Conservation (phyloP, 2,888 invertebrate genomes). For the Aphodius granarius region DNA sequence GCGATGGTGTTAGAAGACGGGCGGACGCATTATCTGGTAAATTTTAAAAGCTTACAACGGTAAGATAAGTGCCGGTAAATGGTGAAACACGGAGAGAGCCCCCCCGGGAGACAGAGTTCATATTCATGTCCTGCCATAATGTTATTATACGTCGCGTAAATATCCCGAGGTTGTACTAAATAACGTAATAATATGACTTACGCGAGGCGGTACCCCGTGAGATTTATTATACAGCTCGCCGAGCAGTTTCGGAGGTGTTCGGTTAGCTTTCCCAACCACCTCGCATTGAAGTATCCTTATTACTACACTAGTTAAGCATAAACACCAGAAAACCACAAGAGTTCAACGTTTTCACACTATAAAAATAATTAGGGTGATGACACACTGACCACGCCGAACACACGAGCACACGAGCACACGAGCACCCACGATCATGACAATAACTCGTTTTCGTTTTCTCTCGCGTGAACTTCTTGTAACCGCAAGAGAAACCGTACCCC, state of each 20-base stretch:
- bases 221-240: slow-evolving; percentile 46
- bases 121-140: slow-evolving; percentile 51
- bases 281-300: slow-evolving; percentile 35
- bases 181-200: slow-evolving; percentile 51
- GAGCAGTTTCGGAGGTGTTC: slow-evolving; percentile 33
- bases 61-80: slow-evolving; percentile 47
- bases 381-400: too few species aligned
- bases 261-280: slow-evolving; percentile 30
- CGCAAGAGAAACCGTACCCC: slow-evolving; percentile 21
- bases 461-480: not conserved
- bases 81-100: slow-evolving; percentile 46
- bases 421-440: slow-evolving; percentile 17
- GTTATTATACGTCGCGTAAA: slow-evolving; percentile 47
- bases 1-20: not conserved
- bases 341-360: not conserved
- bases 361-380: too few species aligned
- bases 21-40: slow-evolving; percentile 23
- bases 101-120: slow-evolving; percentile 47
- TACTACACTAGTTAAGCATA: slow-evolving; percentile 32
- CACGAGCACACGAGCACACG: not conserved
- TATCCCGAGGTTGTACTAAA: slow-evolving; percentile 49
- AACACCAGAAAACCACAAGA: slow-evolving; percentile 25
- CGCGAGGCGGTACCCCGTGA: slow-evolving; percentile 44
- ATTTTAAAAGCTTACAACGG: slow-evolving; percentile 44
- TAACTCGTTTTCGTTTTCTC: not conserved